Evolutionary conservation across 2,113 vertebrate genomes (phyloP).

Genomic region (Entelurus aequoreus): DNA sequence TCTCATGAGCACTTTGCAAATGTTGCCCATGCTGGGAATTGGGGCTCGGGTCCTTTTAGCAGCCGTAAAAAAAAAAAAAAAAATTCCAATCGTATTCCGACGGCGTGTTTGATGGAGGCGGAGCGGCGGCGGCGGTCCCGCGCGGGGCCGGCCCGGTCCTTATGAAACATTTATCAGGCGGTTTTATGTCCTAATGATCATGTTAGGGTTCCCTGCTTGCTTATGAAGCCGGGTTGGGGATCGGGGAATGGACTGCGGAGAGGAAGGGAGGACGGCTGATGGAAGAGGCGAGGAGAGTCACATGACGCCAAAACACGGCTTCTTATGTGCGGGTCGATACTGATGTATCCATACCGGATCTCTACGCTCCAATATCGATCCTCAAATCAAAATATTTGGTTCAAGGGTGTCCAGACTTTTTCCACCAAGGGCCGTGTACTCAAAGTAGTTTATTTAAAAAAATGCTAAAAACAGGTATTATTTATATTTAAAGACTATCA

Average conservation of each 20-base stretch:
- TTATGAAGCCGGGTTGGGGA: conserved; percentile 54
- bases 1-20: conserved; percentile 75
- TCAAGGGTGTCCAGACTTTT: too few species aligned
- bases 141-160: conserved; percentile 59
- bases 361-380: too few species aligned
- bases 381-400: too few species aligned
- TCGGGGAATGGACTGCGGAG: conserved; percentile 46
- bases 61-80: conserved; percentile 59
- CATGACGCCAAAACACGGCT: conserved; percentile 37
- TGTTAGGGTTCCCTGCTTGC: conserved; percentile 72
- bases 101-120: conserved; percentile 61
- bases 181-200: conserved; percentile 78
- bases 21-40: conserved; percentile 75
- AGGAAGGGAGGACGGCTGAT: conserved; percentile 26
- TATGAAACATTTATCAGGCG: conserved; percentile 77
- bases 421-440: too few species aligned
- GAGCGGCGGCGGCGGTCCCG: neutral
- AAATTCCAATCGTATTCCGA: conserved; percentile 69
- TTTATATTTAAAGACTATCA: too few species aligned
- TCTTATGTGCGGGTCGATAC: conserved; percentile 23
- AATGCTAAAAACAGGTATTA: too few species aligned
- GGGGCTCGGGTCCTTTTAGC: conserved; percentile 54
- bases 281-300: conserved; percentile 23
- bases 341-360: too few species aligned
- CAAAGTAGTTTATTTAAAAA: too few species aligned